Base-by-base conservation (phyloP, 2,113 vertebrate species). In the Lasiurus cinereus region DNA sequence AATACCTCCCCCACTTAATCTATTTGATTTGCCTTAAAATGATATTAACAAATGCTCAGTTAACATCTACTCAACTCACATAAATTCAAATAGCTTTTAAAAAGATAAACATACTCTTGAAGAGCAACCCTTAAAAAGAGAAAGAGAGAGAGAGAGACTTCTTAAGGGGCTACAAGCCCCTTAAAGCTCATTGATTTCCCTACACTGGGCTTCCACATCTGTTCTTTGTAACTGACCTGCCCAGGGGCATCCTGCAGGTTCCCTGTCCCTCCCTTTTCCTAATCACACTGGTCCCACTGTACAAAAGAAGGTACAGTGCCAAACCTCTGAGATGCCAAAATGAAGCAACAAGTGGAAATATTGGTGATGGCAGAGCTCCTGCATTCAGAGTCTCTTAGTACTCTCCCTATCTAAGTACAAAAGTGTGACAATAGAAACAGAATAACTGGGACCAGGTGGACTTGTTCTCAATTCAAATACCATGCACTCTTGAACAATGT, bases 151-250 rank as follows among this genome's bases (percentile, higher is more conserved):
- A 18, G 36, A 79, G 33, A 8, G 15, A 8, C 21, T 84, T 94
- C 24, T 19, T 13, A 36, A 31, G 29, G 67, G 7, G 13, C 50
- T 39, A 12, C 19, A 11, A 74, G 27, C n/a, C 56, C 43, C 33
- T n/a, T 54, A 11, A 84, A 43, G 11, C 21, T 31, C 5, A 3
- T 24, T 19, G 0, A 16, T 43, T 15, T n/a, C 77, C 73, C 31
- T 0, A 5, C n/a, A 0, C 11, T 1, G 64, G 43, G 39, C 66
- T 64, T 67, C 21, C 29, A 0, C 0, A 1, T 0, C 46, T 6
- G 43, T 39, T 24, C 56, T 70, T 50, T 3, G 24, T 70, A 36
- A 73, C 64, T 50, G 46, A 62, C 22, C 33, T 33, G 18, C 27
- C 0, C 10, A 83, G 74, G 74, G 22, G 46, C 43, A n/a, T 70